Evolutionary conservation across 2,113 vertebrate species (phyloP).

Genomic region (Nerophis lumbriciformis): DNA sequence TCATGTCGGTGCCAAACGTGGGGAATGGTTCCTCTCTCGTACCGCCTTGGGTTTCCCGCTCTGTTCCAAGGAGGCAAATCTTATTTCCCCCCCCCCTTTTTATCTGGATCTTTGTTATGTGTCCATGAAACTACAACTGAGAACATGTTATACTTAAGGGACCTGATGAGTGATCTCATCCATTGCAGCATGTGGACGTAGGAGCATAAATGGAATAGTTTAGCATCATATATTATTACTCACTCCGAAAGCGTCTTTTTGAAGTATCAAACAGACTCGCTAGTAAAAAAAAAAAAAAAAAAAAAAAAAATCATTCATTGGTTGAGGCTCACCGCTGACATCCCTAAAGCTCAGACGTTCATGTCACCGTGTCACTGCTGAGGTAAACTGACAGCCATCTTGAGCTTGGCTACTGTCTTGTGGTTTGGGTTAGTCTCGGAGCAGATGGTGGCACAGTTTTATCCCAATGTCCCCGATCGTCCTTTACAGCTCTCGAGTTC

Average conservation of each 20-base stretch:
- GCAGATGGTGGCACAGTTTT: slow-evolving; percentile 68
- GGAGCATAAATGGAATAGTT: slow-evolving; percentile 53
- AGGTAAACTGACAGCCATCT: slow-evolving; percentile 47
- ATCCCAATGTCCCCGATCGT: slow-evolving; percentile 46
- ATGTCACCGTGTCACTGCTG: slow-evolving; percentile 49
- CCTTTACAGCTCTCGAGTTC: slow-evolving; percentile 27
- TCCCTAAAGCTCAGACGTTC: slow-evolving; percentile 36
- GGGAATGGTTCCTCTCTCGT: slow-evolving; percentile 64
- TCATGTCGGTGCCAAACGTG: slow-evolving; percentile 71
- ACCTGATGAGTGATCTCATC: slow-evolving; percentile 56
- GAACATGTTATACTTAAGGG: slow-evolving; percentile 69
- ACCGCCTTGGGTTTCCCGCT: slow-evolving; percentile 67
- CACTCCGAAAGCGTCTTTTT: slow-evolving; percentile 46
- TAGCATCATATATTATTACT: slow-evolving; percentile 55
- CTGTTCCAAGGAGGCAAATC: slow-evolving; percentile 67
- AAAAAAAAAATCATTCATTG: slow-evolving; percentile 33
- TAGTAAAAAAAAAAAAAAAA: slow-evolving; percentile 16
- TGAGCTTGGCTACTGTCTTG: slow-evolving; percentile 48
- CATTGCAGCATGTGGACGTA: slow-evolving; percentile 56
- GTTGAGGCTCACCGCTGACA: slow-evolving; percentile 27
- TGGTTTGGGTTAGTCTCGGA: slow-evolving; percentile 45
- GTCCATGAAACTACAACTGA: slow-evolving; percentile 74
- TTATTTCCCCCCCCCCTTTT: slow-evolving; percentile 21
- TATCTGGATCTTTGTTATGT: slow-evolving; percentile 67
- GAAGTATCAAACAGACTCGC: slow-evolving; percentile 46